Percentiles rank a stretch among this genome's conserved stretches.
Conservation (phyloP, 2,888 invertebrate species). For the Drosophila trichaetosa region DNA sequence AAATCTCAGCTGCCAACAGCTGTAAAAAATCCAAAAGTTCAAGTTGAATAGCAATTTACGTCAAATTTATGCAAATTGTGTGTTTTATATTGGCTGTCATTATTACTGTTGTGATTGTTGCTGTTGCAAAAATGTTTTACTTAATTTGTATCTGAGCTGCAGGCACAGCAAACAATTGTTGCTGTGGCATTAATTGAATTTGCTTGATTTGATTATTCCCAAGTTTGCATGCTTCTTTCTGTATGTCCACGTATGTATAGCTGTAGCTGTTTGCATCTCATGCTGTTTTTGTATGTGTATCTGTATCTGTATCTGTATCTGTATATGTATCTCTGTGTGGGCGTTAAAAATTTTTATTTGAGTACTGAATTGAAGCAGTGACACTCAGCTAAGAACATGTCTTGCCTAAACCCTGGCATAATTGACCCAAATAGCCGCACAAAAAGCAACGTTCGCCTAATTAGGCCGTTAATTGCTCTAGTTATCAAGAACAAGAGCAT, state of each 20-base stretch:
- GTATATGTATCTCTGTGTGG: slow-evolving; percentile 16
- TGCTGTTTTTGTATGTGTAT: neutral
- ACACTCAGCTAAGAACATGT: slow-evolving; percentile 23
- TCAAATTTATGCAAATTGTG: slow-evolving; percentile 37
- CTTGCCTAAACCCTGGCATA: slow-evolving; percentile 29
- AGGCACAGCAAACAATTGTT: slow-evolving; percentile 32
- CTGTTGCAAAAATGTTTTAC: slow-evolving; percentile 13
- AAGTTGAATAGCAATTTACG: slow-evolving; percentile 33
- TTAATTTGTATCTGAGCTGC: slow-evolving; percentile 14
- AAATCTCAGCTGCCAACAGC: slow-evolving; percentile 1
- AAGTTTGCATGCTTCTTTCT: slow-evolving; percentile 17
- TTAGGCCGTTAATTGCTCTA: slow-evolving; percentile 24
- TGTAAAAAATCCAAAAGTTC: slow-evolving; percentile 21
- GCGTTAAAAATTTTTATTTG: slow-evolving; percentile 19
- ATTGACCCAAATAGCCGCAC: slow-evolving; percentile 50
- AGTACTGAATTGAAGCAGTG: slow-evolving; percentile 25
- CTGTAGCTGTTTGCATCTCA: neutral
- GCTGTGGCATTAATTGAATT: slow-evolving; percentile 63
- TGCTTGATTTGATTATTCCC: slow-evolving; percentile 67
- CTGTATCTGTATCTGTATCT: slow-evolving; percentile 4
- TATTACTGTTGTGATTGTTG: slow-evolving; percentile 4
- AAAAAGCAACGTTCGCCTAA: slow-evolving; percentile 13
- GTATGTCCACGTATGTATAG: neutral
- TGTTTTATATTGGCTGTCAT: slow-evolving; percentile 24
- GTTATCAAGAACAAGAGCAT: slow-evolving; percentile 37